These are phyloP conservation scores for Laticauda colubrina DNA, from an alignment of 2,113 vertebrate species.

Conservation along the genomic window DNA sequence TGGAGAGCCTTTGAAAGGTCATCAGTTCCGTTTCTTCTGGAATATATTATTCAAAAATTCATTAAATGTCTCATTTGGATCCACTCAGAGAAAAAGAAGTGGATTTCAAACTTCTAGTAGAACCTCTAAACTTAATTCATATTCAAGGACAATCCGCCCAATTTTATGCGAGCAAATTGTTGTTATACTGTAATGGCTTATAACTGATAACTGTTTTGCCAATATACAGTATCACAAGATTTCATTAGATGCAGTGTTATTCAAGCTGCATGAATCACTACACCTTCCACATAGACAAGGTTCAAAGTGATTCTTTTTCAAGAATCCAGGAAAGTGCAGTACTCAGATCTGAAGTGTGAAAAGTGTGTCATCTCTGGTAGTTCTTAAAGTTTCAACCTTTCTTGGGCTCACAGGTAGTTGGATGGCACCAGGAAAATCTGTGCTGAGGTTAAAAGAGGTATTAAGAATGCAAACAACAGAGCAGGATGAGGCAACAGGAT, in stretches of 20 bases:
- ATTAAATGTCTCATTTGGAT: not conserved
- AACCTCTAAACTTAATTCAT: not conserved
- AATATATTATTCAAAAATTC: not conserved
- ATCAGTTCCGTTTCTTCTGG: not conserved
- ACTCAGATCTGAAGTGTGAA: not conserved
- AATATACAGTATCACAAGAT: not conserved
- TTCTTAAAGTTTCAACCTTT: not conserved
- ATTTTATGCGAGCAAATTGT: not conserved
- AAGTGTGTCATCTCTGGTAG: not conserved
- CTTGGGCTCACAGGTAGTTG: not conserved
- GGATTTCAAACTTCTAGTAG: not conserved
- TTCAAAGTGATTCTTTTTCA: not conserved
- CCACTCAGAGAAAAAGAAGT: not conserved
- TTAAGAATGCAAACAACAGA: not conserved
- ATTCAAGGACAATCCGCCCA: not conserved
- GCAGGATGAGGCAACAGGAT: not conserved
- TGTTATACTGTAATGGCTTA: not conserved
- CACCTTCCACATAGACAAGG: not conserved
- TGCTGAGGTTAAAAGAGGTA: not conserved
- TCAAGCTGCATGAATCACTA: slow-evolving; percentile 10
- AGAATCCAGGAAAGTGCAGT: not conserved
- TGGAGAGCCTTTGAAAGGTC: not conserved
- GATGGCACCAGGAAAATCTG: not conserved
- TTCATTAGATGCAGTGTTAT: not conserved
- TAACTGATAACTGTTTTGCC: not conserved